Evolutionary conservation across 2,888 invertebrate species (phyloP).

Genomic region (Dioctria linearis): DNA sequence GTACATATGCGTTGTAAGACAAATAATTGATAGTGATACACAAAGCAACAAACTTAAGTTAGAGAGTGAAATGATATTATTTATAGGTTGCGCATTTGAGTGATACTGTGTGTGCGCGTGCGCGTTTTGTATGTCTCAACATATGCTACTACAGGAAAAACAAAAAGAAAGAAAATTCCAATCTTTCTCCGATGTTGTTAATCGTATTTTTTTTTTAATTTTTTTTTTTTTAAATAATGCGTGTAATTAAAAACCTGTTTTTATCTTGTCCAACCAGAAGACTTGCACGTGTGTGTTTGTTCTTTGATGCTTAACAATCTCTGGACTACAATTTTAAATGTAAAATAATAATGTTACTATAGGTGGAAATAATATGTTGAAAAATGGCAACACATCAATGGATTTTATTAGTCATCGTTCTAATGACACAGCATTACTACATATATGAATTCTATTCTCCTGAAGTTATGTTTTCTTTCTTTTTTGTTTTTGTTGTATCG

Average conservation of each 20-base stretch:
- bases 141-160: slow-evolving; percentile 31
- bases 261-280: too few species aligned
- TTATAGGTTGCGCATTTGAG: slow-evolving; percentile 33
- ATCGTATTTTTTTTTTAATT: background rate
- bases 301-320: too few species aligned
- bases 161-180: slow-evolving; percentile 38
- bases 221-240: background rate
- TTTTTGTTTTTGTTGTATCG: slow-evolving; percentile 21
- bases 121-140: slow-evolving; percentile 38
- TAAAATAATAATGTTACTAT: too few species aligned
- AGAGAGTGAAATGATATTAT: slow-evolving; percentile 38
- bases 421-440: too few species aligned
- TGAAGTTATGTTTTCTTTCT: slow-evolving; percentile 11
- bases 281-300: too few species aligned
- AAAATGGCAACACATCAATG: too few species aligned
- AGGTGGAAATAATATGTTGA: too few species aligned
- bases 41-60: slow-evolving; percentile 38
- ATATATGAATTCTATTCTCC: background rate
- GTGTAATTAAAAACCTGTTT: too few species aligned
- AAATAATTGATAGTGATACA: slow-evolving; percentile 38
- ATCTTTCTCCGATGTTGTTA: background rate
- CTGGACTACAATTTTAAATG: too few species aligned
- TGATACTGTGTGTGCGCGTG: slow-evolving; percentile 24
- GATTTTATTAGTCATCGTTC: too few species aligned
- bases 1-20: slow-evolving; percentile 41